Percentiles rank a stretch among this genome's conserved stretches.
Evolutionary conservation across 1,140 invertebrate genomes (phyloP).

Genomic region (Coelopa frigida): DNA sequence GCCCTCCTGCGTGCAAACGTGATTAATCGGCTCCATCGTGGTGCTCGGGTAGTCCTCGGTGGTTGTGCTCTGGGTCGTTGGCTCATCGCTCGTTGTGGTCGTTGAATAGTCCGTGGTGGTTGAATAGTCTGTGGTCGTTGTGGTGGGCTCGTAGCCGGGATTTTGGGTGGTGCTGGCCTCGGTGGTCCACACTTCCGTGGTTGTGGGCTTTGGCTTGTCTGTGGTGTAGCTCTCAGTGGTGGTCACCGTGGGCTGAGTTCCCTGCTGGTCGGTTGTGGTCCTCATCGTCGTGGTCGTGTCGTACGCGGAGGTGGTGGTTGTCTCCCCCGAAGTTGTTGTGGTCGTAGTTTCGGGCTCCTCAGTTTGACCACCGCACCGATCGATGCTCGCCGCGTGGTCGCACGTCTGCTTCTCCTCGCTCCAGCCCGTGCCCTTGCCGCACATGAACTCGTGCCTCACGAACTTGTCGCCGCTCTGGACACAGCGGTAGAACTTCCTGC

Average conservation of each 20-base stretch:
- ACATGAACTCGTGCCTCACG: slow-evolving; percentile 41
- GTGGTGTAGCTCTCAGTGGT: too few species aligned
- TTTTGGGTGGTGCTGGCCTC: slow-evolving; percentile 6
- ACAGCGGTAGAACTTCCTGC: slow-evolving; percentile 52
- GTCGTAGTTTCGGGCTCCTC: slow-evolving; percentile 11
- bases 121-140: slow-evolving; percentile 12
- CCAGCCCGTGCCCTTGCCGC: slow-evolving; percentile 46
- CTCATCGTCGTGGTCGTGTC: slow-evolving; percentile 15
- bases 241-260: not conserved
- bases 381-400: slow-evolving; percentile 24
- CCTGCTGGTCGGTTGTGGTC: slow-evolving; percentile 7
- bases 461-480: slow-evolving; percentile 43
- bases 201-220: slow-evolving; percentile 9
- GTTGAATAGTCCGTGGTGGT: slow-evolving; percentile 11
- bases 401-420: slow-evolving; percentile 44
- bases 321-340: slow-evolving; percentile 11
- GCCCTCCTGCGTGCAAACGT: slow-evolving; percentile 28
- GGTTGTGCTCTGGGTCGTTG: slow-evolving; percentile 19
- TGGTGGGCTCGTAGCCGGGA: slow-evolving; percentile 17
- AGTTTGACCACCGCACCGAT: slow-evolving; percentile 17
- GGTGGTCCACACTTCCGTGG: slow-evolving; percentile 9
- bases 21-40: slow-evolving; percentile 22
- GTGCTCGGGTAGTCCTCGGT: slow-evolving; percentile 17
- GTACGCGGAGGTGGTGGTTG: slow-evolving; percentile 16
- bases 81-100: slow-evolving; percentile 12